Conservation (phyloP, 2,113 vertebrate genomes). For the Electrona antarctica region DNA sequence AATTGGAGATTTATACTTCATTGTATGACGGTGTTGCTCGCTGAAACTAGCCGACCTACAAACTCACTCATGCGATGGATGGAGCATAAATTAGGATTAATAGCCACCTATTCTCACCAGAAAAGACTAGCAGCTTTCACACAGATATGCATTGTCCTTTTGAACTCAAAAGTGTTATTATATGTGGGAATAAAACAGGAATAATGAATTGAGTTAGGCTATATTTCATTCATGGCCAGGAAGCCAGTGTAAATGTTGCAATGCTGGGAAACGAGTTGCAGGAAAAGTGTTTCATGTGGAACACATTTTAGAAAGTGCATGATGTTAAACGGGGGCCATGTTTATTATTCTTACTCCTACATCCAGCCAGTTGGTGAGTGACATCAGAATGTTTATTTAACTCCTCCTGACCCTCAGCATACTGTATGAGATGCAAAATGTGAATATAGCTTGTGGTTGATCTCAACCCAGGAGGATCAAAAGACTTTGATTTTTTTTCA, state of each 20-base stretch:
- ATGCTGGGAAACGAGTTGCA: constrained; percentile 40
- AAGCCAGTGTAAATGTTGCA: constrained; percentile 51
- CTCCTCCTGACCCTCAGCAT: constrained; percentile 46
- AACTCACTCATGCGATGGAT: too few species aligned
- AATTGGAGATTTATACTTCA: too few species aligned
- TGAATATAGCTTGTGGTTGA: constrained; percentile 19
- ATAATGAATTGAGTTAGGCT: not conserved
- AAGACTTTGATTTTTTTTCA: constrained; percentile 1
- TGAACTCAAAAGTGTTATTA: too few species aligned
- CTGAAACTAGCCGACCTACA: too few species aligned
- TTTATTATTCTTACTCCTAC: constrained; percentile 25
- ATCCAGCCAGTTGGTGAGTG: constrained; percentile 1
- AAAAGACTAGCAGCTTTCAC: too few species aligned
- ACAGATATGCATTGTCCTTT: too few species aligned
- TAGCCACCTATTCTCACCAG: too few species aligned
- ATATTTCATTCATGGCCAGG: constrained; percentile 35
- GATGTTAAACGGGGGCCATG: constrained; percentile 5
- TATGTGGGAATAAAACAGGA: too few species aligned
- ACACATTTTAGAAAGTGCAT: constrained; percentile 27
- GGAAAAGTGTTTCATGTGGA: constrained; percentile 60
- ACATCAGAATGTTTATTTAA: constrained; percentile 33
- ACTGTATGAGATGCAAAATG: constrained; percentile 32
- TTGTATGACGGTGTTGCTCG: too few species aligned
- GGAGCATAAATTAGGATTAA: too few species aligned
- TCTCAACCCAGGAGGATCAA: constrained; percentile 25